Percentiles rank a stretch among this genome's conserved stretches.
phyloP scores from a whole-genome alignment of 2,797 vertebrate genomes.

The Tapera naevia region DNA sequence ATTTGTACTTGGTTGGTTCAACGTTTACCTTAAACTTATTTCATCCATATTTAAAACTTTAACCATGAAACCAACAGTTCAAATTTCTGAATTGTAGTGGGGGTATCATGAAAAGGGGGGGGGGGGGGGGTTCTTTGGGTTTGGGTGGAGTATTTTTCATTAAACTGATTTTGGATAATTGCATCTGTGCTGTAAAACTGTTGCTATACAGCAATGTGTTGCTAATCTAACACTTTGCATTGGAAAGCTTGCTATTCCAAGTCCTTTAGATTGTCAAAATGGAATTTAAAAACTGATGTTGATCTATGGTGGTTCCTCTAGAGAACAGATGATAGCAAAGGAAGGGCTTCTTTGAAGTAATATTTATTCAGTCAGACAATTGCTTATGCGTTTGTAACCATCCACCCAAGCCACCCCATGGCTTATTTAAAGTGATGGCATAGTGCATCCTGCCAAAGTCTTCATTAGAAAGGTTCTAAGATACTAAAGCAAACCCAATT shows the following conservation, averaged over 20 bases:
- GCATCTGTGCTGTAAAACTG: background rate
- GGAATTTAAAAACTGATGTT: background rate
- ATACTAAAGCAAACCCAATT: background rate
- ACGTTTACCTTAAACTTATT: background rate
- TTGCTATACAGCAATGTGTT: background rate
- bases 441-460: background rate
- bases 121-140: background rate
- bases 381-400: background rate
- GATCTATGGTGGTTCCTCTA: background rate
- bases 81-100: background rate
- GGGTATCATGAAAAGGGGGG: background rate
- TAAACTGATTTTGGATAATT: background rate
- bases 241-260: background rate
- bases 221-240: background rate
- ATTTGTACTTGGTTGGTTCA: background rate
- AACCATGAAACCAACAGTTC: background rate
- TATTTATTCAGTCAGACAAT: background rate
- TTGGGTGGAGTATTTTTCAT: background rate
- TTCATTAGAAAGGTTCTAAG: background rate
- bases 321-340: background rate
- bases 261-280: background rate
- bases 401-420: background rate
- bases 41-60: background rate
- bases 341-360: background rate
- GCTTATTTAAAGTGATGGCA: background rate